Base-by-base conservation (phyloP, 2,113 vertebrate genomes). In the Nycticorax nycticorax region DNA sequence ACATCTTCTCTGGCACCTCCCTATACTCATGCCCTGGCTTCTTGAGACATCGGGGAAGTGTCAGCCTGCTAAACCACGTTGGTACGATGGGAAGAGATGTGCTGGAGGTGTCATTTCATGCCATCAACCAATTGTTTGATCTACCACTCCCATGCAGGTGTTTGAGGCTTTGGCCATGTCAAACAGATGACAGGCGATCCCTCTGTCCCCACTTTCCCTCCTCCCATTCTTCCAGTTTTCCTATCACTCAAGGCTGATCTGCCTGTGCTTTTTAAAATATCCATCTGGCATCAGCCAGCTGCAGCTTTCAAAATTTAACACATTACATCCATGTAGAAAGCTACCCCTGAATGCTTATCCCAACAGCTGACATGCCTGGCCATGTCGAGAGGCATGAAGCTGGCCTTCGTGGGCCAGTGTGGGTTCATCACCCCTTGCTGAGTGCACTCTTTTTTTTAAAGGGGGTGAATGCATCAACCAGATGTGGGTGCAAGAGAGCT, bases 391-490 rank as follows among this genome's bases (percentile, higher is more conserved):
- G 11, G 22, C 1, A 3, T 9, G 35, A 74, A 64, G 14, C 8
- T 66, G 41, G 7, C 12, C 56, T 68, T 55, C 22, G 14, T 52
- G 10, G 33, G 12, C 24, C 93, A 67, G 14, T 0, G 0, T 37
- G 60, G 30, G 60, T 48, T 85, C 77, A n/a, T 35, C 69, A 56
- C 6, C 14, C 18, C 35, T 50, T 33, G 21, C 39, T 27, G 56
- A 53, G 35, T 35, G 16, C 30, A 26, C 19, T 30, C 3, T 57
- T 53, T 33, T 66, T 48, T 55, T n/a, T 33, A 28, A 20, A 6
- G 14, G 6, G 13, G 15, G 5, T 52, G 27, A 78, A 27, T 5
- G 6, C 45, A 69, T 43, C 55, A 26, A 32, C 16, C 35, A 71
- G 39, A 13, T 47, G 73, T 22, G 68, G 30, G 7, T 56, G 53